Percentiles rank a stretch among this genome's conserved stretches.
Conservation (phyloP, 2,113 vertebrate genomes). For the Crotophaga sulcirostris region DNA sequence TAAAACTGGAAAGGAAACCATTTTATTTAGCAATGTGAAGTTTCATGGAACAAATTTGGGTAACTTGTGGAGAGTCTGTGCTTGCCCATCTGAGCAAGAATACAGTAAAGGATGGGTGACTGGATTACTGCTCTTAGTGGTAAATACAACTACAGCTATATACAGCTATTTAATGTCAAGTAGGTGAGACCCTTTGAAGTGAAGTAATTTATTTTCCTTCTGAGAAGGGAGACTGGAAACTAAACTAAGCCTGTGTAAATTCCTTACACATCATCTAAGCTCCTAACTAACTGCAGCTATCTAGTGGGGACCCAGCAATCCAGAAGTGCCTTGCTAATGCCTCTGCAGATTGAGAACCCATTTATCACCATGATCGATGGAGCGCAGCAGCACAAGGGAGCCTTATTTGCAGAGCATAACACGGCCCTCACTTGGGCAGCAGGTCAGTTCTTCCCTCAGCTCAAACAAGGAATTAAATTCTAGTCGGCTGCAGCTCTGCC, state of each 20-base stretch:
- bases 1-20: constrained; percentile 2
- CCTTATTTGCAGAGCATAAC: background rate
- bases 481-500: background rate
- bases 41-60: background rate
- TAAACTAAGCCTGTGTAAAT: constrained; percentile 41
- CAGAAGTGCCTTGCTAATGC: constrained; percentile 12
- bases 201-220: constrained; percentile 38
- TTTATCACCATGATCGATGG: constrained; percentile 49
- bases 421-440: background rate
- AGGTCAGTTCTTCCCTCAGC: background rate
- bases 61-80: background rate
- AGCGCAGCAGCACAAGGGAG: constrained; percentile 20
- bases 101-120: background rate
- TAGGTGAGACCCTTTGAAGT: constrained; percentile 24
- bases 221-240: constrained; percentile 32
- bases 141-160: background rate
- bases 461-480: background rate
- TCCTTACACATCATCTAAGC: constrained; percentile 24
- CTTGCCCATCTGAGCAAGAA: background rate
- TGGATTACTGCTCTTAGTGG: background rate
- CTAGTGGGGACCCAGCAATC: constrained; percentile 37
- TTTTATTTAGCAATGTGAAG: background rate
- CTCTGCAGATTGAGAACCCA: constrained; percentile 49
- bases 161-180: constrained; percentile 9
- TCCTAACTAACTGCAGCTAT: constrained; percentile 24